Evolutionary conservation across 2,797 vertebrate species (phyloP).

Genomic region (Borostomias antarcticus): DNA sequence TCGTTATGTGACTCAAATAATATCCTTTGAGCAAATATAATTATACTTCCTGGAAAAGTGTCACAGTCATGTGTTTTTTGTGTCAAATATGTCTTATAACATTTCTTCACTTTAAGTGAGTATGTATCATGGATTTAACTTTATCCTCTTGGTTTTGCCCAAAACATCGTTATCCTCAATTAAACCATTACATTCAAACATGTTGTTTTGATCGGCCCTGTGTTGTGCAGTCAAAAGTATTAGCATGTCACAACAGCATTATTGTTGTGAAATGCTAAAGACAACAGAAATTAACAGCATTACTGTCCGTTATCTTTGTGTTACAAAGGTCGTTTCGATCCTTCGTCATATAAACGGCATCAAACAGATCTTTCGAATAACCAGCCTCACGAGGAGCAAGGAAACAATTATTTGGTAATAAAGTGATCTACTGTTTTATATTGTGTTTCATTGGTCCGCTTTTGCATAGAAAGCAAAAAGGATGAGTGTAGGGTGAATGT

Average conservation of each 20-base stretch:
- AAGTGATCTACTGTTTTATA: neutral
- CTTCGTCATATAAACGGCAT: neutral
- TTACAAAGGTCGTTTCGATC: conserved; percentile 35
- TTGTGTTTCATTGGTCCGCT: neutral
- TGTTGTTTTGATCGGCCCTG: conserved; percentile 69
- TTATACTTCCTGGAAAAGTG: neutral
- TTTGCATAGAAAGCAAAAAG: neutral
- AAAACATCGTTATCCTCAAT: conserved; percentile 25
- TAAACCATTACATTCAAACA: conserved; percentile 52
- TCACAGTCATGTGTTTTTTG: neutral
- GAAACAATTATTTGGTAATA: neutral
- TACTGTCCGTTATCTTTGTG: too few species aligned
- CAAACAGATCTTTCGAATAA: neutral
- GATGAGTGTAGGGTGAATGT: neutral
- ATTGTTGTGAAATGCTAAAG: conserved; percentile 59
- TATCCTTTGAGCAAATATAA: neutral
- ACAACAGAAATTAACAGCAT: too few species aligned
- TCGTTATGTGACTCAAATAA: neutral
- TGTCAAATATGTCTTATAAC: neutral
- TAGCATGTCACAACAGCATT: conserved; percentile 56
- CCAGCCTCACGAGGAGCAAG: neutral
- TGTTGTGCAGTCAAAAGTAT: conserved; percentile 68
- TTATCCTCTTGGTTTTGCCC: conserved; percentile 35
- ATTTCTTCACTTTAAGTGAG: neutral
- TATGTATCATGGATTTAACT: conserved; percentile 6